Evolutionary conservation across 2,888 invertebrate species (phyloP).

Genomic region (Netelia fuscicornis): DNA sequence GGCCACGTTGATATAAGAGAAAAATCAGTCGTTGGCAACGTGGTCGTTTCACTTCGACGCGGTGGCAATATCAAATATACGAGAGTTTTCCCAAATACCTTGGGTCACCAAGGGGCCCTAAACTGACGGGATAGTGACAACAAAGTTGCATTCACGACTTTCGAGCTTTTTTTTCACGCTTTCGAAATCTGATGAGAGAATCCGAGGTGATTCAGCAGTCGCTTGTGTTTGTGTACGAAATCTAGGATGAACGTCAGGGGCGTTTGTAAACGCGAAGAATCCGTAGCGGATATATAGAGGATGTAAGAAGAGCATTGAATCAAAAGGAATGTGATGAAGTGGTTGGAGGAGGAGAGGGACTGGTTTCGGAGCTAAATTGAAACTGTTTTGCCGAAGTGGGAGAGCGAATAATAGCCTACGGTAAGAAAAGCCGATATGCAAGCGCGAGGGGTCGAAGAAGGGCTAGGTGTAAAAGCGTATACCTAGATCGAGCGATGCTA

Average conservation of each 20-base stretch:
- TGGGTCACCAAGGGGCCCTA: neutral
- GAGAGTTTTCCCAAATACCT: neutral
- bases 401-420: conserved; percentile 45
- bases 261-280: conserved; percentile 19
- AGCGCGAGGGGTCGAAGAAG: neutral
- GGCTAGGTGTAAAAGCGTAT: neutral
- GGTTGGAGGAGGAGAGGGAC: neutral
- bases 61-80: neutral
- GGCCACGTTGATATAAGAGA: neutral
- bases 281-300: neutral
- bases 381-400: conserved; percentile 54
- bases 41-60: neutral
- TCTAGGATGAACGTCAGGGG: neutral
- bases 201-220: conserved; percentile 22
- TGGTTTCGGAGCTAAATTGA: conserved; percentile 50
- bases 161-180: neutral
- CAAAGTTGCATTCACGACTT: conserved; percentile 12
- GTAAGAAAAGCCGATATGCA: conserved; percentile 38
- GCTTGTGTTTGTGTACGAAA: conserved; percentile 9
- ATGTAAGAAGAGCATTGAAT: conserved; percentile 30
- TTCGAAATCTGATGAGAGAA: conserved; percentile 14
- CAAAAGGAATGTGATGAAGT: conserved; percentile 34
- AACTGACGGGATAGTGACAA: neutral
- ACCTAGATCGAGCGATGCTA: conserved; percentile 48
- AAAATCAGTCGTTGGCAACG: conserved; percentile 18